phyloP scores from a whole-genome alignment of 2,797 vertebrate genomes.

The Lithobates pipiens region DNA sequence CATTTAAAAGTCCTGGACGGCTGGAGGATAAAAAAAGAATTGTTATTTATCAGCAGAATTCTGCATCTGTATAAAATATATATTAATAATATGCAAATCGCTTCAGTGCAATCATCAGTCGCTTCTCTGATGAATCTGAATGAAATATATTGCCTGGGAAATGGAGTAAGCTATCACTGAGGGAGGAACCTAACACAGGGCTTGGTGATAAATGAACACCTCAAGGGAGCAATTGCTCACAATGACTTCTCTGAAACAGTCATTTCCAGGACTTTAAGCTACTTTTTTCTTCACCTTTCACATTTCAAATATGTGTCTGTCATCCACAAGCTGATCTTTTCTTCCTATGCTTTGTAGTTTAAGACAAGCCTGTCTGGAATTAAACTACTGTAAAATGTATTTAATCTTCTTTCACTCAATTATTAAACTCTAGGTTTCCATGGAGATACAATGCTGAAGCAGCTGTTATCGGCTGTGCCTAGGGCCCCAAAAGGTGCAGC shows the following conservation, averaged over 20 bases:
- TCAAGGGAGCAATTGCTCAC: slow-evolving; percentile 85
- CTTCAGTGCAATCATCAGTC: slow-evolving; percentile 55
- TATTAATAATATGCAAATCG: slow-evolving; percentile 68
- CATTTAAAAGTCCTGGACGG: slow-evolving; percentile 92
- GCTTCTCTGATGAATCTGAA: slow-evolving; percentile 73
- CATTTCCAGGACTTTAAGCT: slow-evolving; percentile 83
- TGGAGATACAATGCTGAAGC: not conserved
- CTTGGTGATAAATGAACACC: slow-evolving; percentile 86
- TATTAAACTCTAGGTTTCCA: slow-evolving; percentile 3
- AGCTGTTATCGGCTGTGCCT: not conserved
- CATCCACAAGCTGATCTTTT: slow-evolving; percentile 68
- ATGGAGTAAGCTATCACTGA: slow-evolving; percentile 71
- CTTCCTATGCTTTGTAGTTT: slow-evolving; percentile 18
- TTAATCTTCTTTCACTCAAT: slow-evolving; percentile 21
- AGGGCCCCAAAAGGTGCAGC: not conserved
- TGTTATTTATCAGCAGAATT: slow-evolving; percentile 40
- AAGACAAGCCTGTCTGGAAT: slow-evolving; percentile 53
- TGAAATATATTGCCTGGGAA: slow-evolving; percentile 74
- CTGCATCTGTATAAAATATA: slow-evolving; percentile 63
- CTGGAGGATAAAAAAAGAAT: slow-evolving; percentile 71
- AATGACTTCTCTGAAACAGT: slow-evolving; percentile 84
- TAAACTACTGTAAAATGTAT: slow-evolving; percentile 28
- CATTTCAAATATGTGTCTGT: slow-evolving; percentile 70
- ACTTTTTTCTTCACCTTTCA: slow-evolving; percentile 75
- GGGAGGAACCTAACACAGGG: slow-evolving; percentile 71